Conservation (phyloP, 2,888 invertebrate genomes). For the Spialia ferax region DNA sequence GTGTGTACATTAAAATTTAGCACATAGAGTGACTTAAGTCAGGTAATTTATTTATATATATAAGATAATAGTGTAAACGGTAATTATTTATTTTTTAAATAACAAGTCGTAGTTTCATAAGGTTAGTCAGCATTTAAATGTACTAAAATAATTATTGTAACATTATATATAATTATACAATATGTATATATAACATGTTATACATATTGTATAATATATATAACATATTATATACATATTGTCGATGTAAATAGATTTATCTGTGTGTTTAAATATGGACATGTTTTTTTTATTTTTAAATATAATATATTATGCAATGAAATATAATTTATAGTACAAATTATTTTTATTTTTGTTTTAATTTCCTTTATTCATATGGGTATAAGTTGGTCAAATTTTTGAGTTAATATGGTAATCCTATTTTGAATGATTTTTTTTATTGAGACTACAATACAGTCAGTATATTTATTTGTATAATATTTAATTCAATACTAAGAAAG, state of each 20-base stretch:
- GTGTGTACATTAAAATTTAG: slow-evolving; percentile 36
- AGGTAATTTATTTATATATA: slow-evolving; percentile 40
- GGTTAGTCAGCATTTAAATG: slow-evolving; percentile 46
- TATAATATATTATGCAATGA: slow-evolving; percentile 52
- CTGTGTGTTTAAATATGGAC: slow-evolving; percentile 39
- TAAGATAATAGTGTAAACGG: slow-evolving; percentile 17
- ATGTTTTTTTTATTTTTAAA: slow-evolving; percentile 42
- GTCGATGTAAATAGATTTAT: slow-evolving; percentile 41
- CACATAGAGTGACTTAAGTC: slow-evolving; percentile 42
- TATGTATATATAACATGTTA: too few species aligned
- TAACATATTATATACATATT: too few species aligned
- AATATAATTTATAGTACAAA: slow-evolving; percentile 67
- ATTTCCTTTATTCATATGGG: slow-evolving; percentile 22
- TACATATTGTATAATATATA: too few species aligned
- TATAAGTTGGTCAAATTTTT: not conserved
- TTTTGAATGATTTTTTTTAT: too few species aligned
- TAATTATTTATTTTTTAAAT: slow-evolving; percentile 45
- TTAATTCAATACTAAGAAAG: too few species aligned
- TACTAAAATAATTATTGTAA: slow-evolving; percentile 44
- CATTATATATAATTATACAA: too few species aligned
- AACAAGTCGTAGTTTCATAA: slow-evolving; percentile 33
- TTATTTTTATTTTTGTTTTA: slow-evolving; percentile 50
- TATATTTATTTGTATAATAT: too few species aligned
- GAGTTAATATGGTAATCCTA: not conserved
- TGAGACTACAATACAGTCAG: too few species aligned